Evolutionary conservation across 2,113 vertebrate genomes (phyloP).

Genomic region (Triplophysa rosa): DNA sequence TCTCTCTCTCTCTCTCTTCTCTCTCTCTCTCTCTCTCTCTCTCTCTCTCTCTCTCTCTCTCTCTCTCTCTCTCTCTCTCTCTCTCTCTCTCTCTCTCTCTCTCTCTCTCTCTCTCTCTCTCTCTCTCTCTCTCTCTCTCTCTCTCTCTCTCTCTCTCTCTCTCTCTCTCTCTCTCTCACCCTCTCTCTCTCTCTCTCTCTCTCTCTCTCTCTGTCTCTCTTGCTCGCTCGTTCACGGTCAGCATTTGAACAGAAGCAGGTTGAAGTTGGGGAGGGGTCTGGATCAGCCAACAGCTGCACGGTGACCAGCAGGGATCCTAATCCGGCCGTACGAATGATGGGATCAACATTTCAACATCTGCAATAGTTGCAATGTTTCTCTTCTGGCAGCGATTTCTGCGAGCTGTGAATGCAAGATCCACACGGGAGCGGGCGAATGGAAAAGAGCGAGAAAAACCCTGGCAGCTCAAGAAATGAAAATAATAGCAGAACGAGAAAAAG

Average conservation of each 20-base stretch:
- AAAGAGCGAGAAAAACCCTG: slow-evolving; percentile 73
- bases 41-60: too few relatives aligned
- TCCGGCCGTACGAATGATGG: slow-evolving; percentile 70
- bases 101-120: too few relatives aligned
- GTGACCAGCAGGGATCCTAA: slow-evolving; percentile 63
- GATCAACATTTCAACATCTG: slow-evolving; percentile 83
- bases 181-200: too few relatives aligned
- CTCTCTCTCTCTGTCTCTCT: too few relatives aligned
- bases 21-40: too few relatives aligned
- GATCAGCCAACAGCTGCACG: slow-evolving; percentile 68
- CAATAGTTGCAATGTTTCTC: slow-evolving; percentile 79
- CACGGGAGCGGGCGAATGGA: slow-evolving; percentile 61
- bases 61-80: too few relatives aligned
- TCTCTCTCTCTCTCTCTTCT: too few relatives aligned
- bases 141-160: too few relatives aligned
- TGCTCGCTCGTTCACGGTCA: background rate
- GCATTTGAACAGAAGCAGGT: slow-evolving; percentile 35
- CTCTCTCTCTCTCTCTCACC: too few relatives aligned
- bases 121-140: too few relatives aligned
- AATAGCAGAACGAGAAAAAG: slow-evolving; percentile 64
- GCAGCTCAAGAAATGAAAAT: slow-evolving; percentile 75
- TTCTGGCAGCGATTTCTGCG: slow-evolving; percentile 68
- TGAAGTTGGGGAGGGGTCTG: slow-evolving; percentile 5
- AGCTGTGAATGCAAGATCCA: slow-evolving; percentile 69
- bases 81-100: too few relatives aligned